phyloP scores from a whole-genome alignment of 2,888 invertebrate species.

The Onthophagus sagittarius region DNA sequence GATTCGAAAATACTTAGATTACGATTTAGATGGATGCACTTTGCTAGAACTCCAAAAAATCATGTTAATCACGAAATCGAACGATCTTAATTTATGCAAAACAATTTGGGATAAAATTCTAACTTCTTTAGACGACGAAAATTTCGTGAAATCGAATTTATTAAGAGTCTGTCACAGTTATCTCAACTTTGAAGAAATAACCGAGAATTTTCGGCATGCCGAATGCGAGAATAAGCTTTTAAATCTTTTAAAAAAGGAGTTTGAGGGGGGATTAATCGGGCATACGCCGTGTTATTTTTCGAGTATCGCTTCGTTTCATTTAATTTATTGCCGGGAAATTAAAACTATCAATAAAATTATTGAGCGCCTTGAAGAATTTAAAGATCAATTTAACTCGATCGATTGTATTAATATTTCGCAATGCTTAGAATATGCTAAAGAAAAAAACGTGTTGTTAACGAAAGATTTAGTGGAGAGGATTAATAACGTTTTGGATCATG shows the following conservation, averaged over 20 bases:
- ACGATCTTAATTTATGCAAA: slow-evolving; percentile 48
- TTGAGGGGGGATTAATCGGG: slow-evolving; percentile 41
- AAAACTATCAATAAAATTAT: slow-evolving; percentile 43
- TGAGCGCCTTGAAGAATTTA: slow-evolving; percentile 45
- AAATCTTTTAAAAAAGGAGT: slow-evolving; percentile 43
- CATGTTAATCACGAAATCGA: slow-evolving; percentile 50
- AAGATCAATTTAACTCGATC: slow-evolving; percentile 43
- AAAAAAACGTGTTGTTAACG: slow-evolving; percentile 27
- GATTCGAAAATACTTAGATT: slow-evolving; percentile 40
- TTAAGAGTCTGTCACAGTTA: slow-evolving; percentile 51
- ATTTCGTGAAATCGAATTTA: slow-evolving; percentile 39
- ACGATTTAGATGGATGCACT: slow-evolving; percentile 38
- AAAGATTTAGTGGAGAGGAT: slow-evolving; percentile 18
- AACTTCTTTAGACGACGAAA: slow-evolving; percentile 37
- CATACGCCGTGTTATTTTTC: slow-evolving; percentile 47
- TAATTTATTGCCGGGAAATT: slow-evolving; percentile 47
- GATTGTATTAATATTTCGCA: slow-evolving; percentile 50
- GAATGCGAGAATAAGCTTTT: slow-evolving; percentile 49
- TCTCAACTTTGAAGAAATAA: slow-evolving; percentile 53
- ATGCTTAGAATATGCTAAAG: slow-evolving; percentile 44
- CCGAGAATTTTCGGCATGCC: slow-evolving; percentile 52
- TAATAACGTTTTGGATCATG: slow-evolving; percentile 37
- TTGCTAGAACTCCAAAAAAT: slow-evolving; percentile 48
- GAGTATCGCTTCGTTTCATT: slow-evolving; percentile 46
- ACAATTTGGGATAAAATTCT: slow-evolving; percentile 50